Evolutionary conservation across 1,140 invertebrate genomes (phyloP).

Genomic region (Eueides isabella): DNA sequence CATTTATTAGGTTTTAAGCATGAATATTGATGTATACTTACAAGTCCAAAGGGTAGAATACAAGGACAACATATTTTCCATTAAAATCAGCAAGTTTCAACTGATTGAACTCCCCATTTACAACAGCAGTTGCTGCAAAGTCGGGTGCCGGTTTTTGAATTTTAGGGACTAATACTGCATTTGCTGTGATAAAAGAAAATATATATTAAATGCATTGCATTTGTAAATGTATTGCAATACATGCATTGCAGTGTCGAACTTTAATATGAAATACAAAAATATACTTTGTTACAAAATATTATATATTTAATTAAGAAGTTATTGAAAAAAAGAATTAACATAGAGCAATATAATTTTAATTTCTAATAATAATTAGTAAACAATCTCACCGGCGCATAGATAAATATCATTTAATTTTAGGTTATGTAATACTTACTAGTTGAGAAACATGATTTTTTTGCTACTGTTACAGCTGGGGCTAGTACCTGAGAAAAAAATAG

Average conservation of each 20-base stretch:
- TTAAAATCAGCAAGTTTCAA: constrained; percentile 93
- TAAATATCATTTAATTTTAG: constrained; percentile 16
- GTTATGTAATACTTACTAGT: constrained; percentile 70
- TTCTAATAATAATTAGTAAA: background rate
- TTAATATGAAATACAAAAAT: no score
- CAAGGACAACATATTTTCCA: constrained; percentile 97
- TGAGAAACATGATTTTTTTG: constrained; percentile 57
- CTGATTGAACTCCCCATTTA: constrained; percentile 94
- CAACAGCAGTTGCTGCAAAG: constrained; percentile 94
- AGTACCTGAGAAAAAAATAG: constrained; percentile 46
- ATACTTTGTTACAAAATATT: no score
- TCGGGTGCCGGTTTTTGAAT: constrained; percentile 93
- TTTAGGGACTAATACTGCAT: constrained; percentile 70
- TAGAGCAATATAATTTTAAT: background rate
- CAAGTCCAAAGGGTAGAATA: constrained; percentile 95
- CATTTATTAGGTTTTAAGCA: background rate
- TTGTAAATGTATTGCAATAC: no score
- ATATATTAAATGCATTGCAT: no score
- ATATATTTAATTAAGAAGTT: no score
- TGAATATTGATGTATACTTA: constrained; percentile 53
- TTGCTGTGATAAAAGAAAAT: constrained; percentile 51
- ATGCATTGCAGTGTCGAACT: no score
- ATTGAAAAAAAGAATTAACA: background rate
- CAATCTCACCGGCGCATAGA: background rate
- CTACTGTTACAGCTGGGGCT: constrained; percentile 49